A percentile compares a stretch with the other conserved stretches of the same genome.
Evolutionary conservation across 2,113 vertebrate species (phyloP).

Genomic region (Oreotrochilus melanogaster): DNA sequence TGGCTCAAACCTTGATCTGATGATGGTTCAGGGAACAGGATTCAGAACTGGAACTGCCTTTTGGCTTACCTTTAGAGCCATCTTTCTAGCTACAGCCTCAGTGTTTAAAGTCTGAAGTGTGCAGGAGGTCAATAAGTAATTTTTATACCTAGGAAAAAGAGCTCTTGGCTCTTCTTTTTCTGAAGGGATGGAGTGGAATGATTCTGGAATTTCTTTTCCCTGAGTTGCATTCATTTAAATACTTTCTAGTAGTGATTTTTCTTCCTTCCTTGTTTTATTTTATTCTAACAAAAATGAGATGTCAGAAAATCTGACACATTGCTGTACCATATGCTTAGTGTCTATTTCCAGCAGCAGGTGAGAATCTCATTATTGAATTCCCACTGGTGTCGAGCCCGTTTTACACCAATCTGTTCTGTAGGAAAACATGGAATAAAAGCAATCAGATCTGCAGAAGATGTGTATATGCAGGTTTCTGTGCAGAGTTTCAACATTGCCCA

Average conservation of each 20-base stretch:
- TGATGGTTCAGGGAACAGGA: background rate
- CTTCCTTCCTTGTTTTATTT: slow-evolving; percentile 15
- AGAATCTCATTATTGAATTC: slow-evolving; percentile 23
- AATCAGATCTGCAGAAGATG: background rate
- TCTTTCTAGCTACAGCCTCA: background rate
- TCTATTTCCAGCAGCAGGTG: slow-evolving; percentile 50
- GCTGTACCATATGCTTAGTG: background rate
- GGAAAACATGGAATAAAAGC: slow-evolving; percentile 18
- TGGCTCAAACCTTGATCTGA: background rate
- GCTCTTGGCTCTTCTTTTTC: background rate
- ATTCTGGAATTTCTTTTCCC: background rate
- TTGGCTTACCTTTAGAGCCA: background rate
- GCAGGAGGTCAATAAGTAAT: background rate
- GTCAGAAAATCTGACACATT: slow-evolving; percentile 4
- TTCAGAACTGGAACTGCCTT: background rate
- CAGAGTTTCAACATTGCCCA: background rate
- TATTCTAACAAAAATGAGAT: slow-evolving; percentile 31
- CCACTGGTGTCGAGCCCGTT: slow-evolving; percentile 12
- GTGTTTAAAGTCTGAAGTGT: background rate
- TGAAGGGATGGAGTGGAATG: background rate
- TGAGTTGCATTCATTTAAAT: background rate
- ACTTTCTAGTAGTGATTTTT: background rate
- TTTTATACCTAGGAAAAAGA: background rate
- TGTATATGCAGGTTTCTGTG: background rate
- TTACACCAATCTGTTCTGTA: slow-evolving; percentile 18